These are phyloP conservation scores for Hydrophis major DNA, from an alignment of 2,797 vertebrate species.

Conservation along the genomic window DNA sequence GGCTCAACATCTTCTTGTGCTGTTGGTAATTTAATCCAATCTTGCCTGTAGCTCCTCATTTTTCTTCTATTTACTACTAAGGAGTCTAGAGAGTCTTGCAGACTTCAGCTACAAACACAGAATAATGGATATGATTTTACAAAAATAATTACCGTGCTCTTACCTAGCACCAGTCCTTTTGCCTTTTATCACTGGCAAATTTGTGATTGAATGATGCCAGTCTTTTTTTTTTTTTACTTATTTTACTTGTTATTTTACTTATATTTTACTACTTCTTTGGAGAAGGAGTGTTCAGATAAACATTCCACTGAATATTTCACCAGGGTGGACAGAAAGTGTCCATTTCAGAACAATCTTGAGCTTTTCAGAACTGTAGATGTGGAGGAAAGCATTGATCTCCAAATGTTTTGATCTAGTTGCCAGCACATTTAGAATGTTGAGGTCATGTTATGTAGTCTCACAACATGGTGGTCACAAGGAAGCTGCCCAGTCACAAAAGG, in stretches of 20 bases:
- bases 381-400: neutral
- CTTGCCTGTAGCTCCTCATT: neutral
- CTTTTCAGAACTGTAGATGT: neutral
- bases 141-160: neutral
- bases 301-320: neutral
- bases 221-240: neutral
- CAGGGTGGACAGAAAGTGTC: neutral
- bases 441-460: neutral
- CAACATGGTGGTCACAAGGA: neutral
- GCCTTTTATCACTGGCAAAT: neutral
- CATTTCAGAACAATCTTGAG: neutral
- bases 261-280: neutral
- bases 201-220: neutral
- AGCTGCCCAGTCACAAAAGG: neutral
- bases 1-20: neutral
- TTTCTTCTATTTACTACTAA: neutral
- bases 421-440: neutral
- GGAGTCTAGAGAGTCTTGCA: neutral
- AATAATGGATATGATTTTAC: neutral
- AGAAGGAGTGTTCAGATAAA: neutral
- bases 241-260: neutral
- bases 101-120: neutral
- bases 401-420: neutral
- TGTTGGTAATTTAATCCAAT: slow-evolving; percentile 8
- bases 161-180: neutral